Conservation (phyloP, 2,888 invertebrate genomes). For the Polydrusus cervinus region DNA sequence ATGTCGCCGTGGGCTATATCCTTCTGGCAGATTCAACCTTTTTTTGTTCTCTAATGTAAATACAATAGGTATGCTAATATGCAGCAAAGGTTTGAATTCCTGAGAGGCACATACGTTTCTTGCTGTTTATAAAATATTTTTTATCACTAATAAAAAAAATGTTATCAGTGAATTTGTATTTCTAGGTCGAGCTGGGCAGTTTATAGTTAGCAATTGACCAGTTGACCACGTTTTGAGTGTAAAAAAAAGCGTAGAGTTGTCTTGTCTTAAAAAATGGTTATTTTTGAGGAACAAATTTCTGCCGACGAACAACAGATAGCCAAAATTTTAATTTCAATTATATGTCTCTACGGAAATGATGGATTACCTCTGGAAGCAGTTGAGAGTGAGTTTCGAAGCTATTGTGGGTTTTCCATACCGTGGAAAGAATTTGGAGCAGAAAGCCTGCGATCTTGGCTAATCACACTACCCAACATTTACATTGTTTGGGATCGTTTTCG, state of each 20-base stretch:
- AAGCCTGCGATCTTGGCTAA: conserved; percentile 60
- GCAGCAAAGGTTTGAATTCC: no score
- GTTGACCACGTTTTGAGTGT: background rate
- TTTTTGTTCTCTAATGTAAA: no score
- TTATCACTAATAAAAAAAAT: no score
- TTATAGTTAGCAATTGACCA: conserved; percentile 6
- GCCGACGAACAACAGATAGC: conserved; percentile 56
- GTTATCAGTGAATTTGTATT: no score
- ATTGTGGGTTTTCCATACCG: conserved; percentile 60
- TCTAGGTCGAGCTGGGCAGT: background rate
- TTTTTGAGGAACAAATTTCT: conserved; percentile 50
- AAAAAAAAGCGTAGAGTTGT: conserved; percentile 6
- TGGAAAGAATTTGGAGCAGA: conserved; percentile 60
- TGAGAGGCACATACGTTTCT: no score
- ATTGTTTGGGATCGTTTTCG: conserved; percentile 57
- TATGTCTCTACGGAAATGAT: conserved; percentile 59
- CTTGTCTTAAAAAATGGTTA: conserved; percentile 34
- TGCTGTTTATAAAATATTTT: no score
- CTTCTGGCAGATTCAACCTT: no score
- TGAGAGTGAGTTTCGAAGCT: conserved; percentile 59
- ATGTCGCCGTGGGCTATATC: no score
- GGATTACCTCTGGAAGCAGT: conserved; percentile 60
- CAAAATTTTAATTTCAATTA: conserved; percentile 59
- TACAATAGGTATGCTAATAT: no score
- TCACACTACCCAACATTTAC: conserved; percentile 61